phyloP scores from a whole-genome alignment of 2,113 vertebrate genomes.

The Nothocercus julius region DNA sequence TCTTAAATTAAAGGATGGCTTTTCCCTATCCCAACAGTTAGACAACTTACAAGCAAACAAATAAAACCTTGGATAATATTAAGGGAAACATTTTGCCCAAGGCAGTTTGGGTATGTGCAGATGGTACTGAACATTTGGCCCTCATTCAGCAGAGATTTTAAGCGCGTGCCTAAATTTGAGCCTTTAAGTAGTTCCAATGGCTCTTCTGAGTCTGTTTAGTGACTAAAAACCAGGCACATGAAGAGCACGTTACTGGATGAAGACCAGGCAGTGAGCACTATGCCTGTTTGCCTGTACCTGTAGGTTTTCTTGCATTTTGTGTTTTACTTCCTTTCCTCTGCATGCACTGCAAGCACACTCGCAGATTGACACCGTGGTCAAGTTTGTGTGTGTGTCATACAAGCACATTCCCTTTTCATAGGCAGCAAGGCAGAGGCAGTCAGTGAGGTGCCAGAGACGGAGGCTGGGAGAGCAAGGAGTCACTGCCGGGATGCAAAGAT shows the following conservation, averaged over 20 bases:
- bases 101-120: constrained; percentile 59
- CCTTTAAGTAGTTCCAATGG: constrained; percentile 16
- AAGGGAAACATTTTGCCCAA: constrained; percentile 62
- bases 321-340: not conserved
- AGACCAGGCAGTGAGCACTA: not conserved
- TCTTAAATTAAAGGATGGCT: constrained; percentile 43
- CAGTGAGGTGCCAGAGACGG: too few relatives aligned
- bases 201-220: constrained; percentile 1
- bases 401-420: not conserved
- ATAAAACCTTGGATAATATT: constrained; percentile 67
- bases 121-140: constrained; percentile 57
- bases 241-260: not conserved
- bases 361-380: not conserved
- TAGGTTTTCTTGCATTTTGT: not conserved
- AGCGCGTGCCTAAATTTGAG: constrained; percentile 44
- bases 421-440: not conserved
- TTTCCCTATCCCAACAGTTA: constrained; percentile 2
- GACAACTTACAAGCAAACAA: constrained; percentile 54
- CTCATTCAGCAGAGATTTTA: constrained; percentile 55
- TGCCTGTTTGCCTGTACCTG: not conserved
- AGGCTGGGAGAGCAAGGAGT: not conserved
- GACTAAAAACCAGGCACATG: not conserved
- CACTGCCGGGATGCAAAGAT: not conserved
- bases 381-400: not conserved
- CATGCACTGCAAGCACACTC: accelerated